Conservation (phyloP, 2,113 vertebrate genomes). For the Sapajus apella region DNA sequence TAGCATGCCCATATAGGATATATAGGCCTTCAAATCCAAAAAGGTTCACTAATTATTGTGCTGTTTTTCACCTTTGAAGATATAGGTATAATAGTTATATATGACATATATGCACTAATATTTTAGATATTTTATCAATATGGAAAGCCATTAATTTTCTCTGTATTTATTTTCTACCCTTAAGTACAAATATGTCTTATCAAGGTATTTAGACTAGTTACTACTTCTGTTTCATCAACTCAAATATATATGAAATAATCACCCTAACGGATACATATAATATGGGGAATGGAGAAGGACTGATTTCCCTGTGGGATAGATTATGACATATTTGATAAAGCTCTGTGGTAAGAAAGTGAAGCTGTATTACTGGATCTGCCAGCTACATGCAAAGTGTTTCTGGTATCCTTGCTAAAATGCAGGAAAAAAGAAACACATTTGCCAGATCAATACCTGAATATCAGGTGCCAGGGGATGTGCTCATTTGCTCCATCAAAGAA, state of each 20-base stretch:
- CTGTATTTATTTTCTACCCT: not conserved
- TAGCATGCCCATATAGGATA: not conserved
- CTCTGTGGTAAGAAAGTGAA: not conserved
- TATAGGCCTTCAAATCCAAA: not conserved
- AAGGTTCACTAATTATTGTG: not conserved
- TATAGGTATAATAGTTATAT: too few relatives aligned
- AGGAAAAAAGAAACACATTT: not conserved
- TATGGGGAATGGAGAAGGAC: not conserved
- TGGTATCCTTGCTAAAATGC: not conserved
- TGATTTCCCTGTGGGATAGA: not conserved
- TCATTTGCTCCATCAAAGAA: slow-evolving; percentile 40
- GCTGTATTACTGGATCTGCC: not conserved
- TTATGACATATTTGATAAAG: not conserved
- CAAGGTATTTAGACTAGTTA: not conserved
- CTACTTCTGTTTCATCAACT: not conserved
- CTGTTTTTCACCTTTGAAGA: not conserved
- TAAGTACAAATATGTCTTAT: not conserved
- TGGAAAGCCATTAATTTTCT: not conserved
- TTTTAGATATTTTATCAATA: not conserved
- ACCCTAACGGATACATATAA: not conserved
- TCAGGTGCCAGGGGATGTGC: not conserved
- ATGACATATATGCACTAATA: too few relatives aligned
- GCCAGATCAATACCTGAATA: not conserved
- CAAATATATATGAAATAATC: not conserved
- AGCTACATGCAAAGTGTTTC: not conserved